Evolutionary conservation across 2,888 invertebrate species (phyloP).

Genomic region (Cephonodes hylas): DNA sequence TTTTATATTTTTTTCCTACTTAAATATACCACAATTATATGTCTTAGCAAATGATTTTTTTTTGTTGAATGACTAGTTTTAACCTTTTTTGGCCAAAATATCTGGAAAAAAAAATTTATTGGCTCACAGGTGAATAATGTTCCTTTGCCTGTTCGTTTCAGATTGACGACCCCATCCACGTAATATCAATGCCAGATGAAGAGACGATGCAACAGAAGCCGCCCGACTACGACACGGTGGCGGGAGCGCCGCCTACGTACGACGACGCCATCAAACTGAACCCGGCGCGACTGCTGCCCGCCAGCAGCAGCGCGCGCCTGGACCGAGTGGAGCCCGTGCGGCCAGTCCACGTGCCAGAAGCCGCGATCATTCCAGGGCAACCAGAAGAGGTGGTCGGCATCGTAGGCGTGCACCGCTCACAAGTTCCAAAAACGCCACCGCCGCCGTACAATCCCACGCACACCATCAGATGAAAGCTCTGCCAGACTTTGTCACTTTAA

Average conservation of each 20-base stretch:
- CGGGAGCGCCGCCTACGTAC: conserved; percentile 86
- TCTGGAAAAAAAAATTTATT: neutral
- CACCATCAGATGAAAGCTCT: conserved; percentile 74
- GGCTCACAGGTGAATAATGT: neutral
- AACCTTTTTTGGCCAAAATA: too few relatives aligned
- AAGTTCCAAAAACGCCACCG: conserved; percentile 74
- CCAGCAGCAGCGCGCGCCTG: conserved; percentile 51
- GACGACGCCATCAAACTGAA: conserved; percentile 87
- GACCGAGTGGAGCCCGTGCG: conserved; percentile 36
- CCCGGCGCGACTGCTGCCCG: conserved; percentile 79
- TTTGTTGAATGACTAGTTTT: too few relatives aligned
- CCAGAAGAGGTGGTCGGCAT: conserved; percentile 29
- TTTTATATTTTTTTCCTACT: too few relatives aligned
- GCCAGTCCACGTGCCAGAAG: conserved; percentile 29
- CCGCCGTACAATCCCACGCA: conserved; percentile 76
- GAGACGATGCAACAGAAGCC: conserved; percentile 84
- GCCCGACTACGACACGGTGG: conserved; percentile 86
- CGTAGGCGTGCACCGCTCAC: conserved; percentile 61
- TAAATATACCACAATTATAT: too few relatives aligned
- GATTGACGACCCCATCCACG: conserved; percentile 85
- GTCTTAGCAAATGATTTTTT: too few relatives aligned
- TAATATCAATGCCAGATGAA: conserved; percentile 82
- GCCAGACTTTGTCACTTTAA: conserved; percentile 57
- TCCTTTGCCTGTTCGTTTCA: conserved; percentile 53
- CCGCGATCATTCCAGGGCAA: conserved; percentile 43